These are phyloP conservation scores for Myrmophylax atrothorax DNA, from an alignment of 2,113 vertebrate species.

Conservation along the genomic window DNA sequence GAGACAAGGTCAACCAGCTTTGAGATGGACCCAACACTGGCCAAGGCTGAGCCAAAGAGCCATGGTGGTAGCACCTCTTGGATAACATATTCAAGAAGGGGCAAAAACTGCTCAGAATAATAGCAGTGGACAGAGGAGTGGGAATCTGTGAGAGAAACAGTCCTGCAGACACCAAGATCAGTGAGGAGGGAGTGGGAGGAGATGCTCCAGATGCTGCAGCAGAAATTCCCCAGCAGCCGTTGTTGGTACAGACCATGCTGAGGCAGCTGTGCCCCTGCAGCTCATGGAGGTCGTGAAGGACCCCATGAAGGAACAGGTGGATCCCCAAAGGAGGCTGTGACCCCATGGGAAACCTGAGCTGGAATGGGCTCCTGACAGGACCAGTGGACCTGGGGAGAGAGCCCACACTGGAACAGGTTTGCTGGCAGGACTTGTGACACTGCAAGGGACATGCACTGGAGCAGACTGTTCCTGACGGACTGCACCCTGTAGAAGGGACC, in stretches of 20 bases:
- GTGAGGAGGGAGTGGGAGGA: neutral
- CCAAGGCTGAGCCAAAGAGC: neutral
- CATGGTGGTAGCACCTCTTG: neutral
- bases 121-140: neutral
- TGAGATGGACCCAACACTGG: accelerated
- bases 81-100: neutral
- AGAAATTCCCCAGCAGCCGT: accelerated
- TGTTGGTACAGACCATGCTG: accelerated
- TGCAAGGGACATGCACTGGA: neutral
- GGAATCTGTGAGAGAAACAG: neutral
- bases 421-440: neutral
- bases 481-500: neutral
- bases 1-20: accelerated
- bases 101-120: neutral
- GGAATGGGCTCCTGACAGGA: neutral
- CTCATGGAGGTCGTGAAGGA: neutral
- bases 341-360: neutral
- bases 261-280: neutral
- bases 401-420: neutral
- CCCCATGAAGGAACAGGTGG: neutral
- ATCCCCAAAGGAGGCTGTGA: neutral
- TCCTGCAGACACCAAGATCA: neutral
- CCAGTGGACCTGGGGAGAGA: neutral
- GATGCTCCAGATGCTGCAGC: accelerated
- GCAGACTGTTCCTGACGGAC: neutral